phyloP scores from a whole-genome alignment of 2,888 invertebrate genomes.

The Lycia hirtaria region DNA sequence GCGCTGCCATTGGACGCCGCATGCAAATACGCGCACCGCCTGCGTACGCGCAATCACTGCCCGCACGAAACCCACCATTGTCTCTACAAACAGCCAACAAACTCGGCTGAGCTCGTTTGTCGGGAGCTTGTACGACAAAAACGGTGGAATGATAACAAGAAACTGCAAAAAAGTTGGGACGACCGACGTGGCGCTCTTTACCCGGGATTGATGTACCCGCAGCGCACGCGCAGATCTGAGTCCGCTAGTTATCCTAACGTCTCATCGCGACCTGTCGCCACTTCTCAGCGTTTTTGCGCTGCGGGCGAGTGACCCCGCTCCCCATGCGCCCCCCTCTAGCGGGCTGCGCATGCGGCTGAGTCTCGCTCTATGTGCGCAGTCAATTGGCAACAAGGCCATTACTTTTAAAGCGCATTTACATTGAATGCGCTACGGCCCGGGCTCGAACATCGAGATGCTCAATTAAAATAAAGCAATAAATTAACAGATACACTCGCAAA shows the following conservation, averaged over 20 bases:
- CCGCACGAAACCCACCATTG: constrained; percentile 63
- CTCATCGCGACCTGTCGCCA: constrained; percentile 34
- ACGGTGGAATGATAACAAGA: constrained; percentile 77
- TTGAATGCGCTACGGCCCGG: constrained; percentile 71
- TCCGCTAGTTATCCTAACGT: constrained; percentile 40
- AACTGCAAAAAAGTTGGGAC: constrained; percentile 69
- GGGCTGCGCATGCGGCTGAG: constrained; percentile 17
- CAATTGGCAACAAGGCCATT: constrained; percentile 71
- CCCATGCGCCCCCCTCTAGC: not conserved
- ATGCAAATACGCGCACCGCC: constrained; percentile 75
- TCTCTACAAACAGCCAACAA: constrained; percentile 56
- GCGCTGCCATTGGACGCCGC: constrained; percentile 63
- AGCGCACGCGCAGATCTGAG: constrained; percentile 32
- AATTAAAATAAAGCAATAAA: constrained; percentile 81
- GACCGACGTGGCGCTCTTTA: constrained; percentile 68
- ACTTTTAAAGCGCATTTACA: constrained; percentile 76
- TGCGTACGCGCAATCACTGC: constrained; percentile 70
- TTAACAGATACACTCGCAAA: constrained; percentile 60
- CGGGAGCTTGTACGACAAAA: constrained; percentile 71
- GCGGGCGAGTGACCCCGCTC: constrained; percentile 42
- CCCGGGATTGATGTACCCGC: constrained; percentile 67
- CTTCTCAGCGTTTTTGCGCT: constrained; percentile 34
- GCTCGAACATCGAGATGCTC: constrained; percentile 55
- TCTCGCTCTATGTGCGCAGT: constrained; percentile 40
- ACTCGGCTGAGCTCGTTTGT: constrained; percentile 65